Evolutionary conservation across 2,113 vertebrate species (phyloP), one percentile per base, ranked within the genome.

Genomic region (Megalops atlanticus): DNA sequence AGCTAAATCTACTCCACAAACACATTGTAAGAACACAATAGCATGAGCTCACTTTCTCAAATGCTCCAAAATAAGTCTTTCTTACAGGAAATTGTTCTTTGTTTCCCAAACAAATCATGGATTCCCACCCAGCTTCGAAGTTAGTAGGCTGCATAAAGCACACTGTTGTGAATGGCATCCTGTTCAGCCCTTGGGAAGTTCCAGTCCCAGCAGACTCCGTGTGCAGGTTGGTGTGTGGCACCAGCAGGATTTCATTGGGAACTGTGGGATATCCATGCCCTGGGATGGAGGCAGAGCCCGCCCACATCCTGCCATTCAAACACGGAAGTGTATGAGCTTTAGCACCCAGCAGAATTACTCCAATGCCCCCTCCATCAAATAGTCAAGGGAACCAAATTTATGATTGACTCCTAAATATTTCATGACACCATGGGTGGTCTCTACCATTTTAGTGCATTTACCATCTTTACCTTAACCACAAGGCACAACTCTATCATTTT

Each of bases 291-390:
- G 87, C 86, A 88, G 80, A 39, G 76, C 81, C 86, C 89, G 85
- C 89, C 92, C 91, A 89, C 90, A 92, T 93, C 92, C 92, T 93
- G 92, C 87, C 82, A 88, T 92, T 91, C 84, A 89, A 88, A 90
- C 43, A 84, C 86, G 91, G 92, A 92, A 91, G 81, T 76, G 72
- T 82, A 27, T 81, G 80, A 24, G 74, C 74, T 21, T 82, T 10
- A 81, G 84, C 31, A 10, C 79, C 78, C 31, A 75, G 36, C 24
- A 58, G n/a, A 49, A 54, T 39, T 64, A 21, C 80, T 40, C 40
- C 5, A 27, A 31, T 16, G 54, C 18, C 4, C 40, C 36, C 71
- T 31, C 54, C 54, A 47, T 41, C 54, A 47, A 81, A 12, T 16
- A 45, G 73, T 69, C 80, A 69, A 27, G 40, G 21, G 43, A 18